A percentile compares a stretch with the other conserved stretches of the same genome.
Evolutionary conservation across 2,797 vertebrate genomes (phyloP).

Genomic region (Triplophysa bombifrons): DNA sequence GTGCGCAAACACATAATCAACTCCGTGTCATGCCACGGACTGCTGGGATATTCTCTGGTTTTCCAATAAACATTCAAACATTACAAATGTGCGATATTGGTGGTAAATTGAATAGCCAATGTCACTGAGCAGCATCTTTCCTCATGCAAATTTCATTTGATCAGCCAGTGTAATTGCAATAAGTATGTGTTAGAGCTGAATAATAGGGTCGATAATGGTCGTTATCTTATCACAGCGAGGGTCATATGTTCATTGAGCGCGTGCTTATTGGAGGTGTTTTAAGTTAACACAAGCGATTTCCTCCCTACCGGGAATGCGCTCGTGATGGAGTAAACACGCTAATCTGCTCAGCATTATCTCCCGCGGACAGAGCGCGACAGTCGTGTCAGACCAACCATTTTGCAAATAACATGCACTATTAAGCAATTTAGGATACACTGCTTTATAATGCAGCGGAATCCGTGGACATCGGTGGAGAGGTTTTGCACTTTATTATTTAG

Average conservation of each 20-base stretch:
- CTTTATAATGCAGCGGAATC: constrained; percentile 48
- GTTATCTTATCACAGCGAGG: constrained; percentile 70
- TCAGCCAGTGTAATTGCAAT: constrained; percentile 68
- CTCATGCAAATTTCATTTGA: constrained; percentile 63
- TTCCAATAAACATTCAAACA: constrained; percentile 65
- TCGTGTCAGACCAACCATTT: constrained; percentile 72
- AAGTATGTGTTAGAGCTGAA: constrained; percentile 58
- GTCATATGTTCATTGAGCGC: constrained; percentile 65
- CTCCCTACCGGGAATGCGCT: constrained; percentile 71
- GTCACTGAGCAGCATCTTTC: constrained; percentile 22
- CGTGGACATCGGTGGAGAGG: constrained; percentile 15
- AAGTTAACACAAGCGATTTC: constrained; percentile 72
- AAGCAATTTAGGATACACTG: constrained; percentile 50
- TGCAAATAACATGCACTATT: constrained; percentile 74
- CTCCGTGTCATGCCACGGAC: constrained; percentile 26
- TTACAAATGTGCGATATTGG: constrained; percentile 43
- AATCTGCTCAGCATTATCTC: constrained; percentile 78
- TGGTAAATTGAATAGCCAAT: constrained; percentile 50
- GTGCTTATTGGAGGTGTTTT: constrained; percentile 73
- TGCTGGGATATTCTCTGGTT: constrained; percentile 25
- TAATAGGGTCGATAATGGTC: constrained; percentile 72
- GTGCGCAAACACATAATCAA: constrained; percentile 47
- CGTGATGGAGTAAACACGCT: constrained; percentile 73
- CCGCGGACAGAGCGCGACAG: constrained; percentile 69
- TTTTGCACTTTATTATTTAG: constrained; percentile 4